phyloP scores from a whole-genome alignment of 2,888 invertebrate genomes.

The Amphimallon solstitiale region DNA sequence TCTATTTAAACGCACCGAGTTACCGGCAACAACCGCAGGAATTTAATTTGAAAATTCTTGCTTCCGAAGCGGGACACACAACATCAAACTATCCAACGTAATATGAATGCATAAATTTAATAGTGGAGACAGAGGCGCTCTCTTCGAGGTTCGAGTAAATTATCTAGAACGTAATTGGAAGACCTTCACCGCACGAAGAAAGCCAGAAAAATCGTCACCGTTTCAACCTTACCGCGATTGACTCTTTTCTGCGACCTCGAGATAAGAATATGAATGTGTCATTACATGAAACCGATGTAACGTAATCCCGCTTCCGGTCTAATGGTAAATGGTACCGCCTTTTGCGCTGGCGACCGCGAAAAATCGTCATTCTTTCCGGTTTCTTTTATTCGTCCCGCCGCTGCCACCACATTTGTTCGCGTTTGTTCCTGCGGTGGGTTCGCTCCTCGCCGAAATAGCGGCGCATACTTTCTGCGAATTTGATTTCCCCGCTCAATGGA shows the following conservation, averaged over 20 bases:
- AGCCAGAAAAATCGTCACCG: not conserved
- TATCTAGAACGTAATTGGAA: too few relatives aligned
- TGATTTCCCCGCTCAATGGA: constrained; percentile 36
- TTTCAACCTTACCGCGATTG: too few relatives aligned
- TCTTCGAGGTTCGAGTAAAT: too few relatives aligned
- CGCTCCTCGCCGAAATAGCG: not conserved
- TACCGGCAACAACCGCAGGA: too few relatives aligned
- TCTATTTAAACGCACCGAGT: too few relatives aligned
- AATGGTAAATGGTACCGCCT: constrained; percentile 40
- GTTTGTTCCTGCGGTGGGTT: not conserved
- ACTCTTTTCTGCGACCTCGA: constrained; percentile 48
- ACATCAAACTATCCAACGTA: too few relatives aligned
- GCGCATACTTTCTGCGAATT: constrained; percentile 12
- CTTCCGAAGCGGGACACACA: too few relatives aligned
- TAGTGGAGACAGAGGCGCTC: too few relatives aligned
- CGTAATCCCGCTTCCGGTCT: constrained; percentile 47
- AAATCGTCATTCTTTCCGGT: too few relatives aligned
- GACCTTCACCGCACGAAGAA: too few relatives aligned
- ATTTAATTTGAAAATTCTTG: too few relatives aligned
- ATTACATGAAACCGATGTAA: constrained; percentile 49
- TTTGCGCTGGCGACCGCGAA: constrained; percentile 1
- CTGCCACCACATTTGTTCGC: constrained; percentile 30
- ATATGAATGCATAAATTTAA: too few relatives aligned
- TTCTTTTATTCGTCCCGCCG: constrained; percentile 7
- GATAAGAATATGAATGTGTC: constrained; percentile 50